A percentile compares a stretch with the other conserved stretches of the same genome.
Evolutionary conservation across 2,888 invertebrate genomes (phyloP).

Genomic region (Seladonia tumulorum): DNA sequence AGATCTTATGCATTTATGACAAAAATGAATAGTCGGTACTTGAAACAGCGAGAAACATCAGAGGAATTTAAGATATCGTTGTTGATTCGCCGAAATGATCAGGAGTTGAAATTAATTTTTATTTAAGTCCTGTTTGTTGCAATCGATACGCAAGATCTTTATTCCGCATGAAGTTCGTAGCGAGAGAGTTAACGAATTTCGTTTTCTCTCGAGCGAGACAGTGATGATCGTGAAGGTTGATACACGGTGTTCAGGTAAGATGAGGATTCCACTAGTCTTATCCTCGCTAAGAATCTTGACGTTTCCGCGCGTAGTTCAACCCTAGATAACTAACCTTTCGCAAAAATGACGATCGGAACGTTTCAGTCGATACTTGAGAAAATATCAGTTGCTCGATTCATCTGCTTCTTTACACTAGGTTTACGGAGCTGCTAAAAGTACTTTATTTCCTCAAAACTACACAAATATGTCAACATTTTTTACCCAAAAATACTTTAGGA

Average conservation of each 20-base stretch:
- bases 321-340: neutral
- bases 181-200: neutral
- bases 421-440: neutral
- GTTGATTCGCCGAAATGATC: no score
- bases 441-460: no score
- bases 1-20: no score
- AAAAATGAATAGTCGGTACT: no score
- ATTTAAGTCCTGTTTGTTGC: neutral
- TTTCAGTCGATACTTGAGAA: neutral
- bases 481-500: no score
- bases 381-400: neutral
- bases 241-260: slow-evolving; percentile 19
- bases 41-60: no score
- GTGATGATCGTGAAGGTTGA: neutral
- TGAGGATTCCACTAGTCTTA: neutral
- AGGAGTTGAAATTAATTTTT: neutral
- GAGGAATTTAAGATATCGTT: no score
- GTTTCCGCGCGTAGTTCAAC: neutral
- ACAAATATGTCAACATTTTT: no score
- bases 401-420: neutral
- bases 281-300: neutral
- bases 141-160: neutral
- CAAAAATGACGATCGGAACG: neutral
- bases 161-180: neutral
- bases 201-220: neutral